Evolutionary conservation across 2,797 vertebrate species (phyloP).

Genomic region (Sebastes kiyomatsui): DNA sequence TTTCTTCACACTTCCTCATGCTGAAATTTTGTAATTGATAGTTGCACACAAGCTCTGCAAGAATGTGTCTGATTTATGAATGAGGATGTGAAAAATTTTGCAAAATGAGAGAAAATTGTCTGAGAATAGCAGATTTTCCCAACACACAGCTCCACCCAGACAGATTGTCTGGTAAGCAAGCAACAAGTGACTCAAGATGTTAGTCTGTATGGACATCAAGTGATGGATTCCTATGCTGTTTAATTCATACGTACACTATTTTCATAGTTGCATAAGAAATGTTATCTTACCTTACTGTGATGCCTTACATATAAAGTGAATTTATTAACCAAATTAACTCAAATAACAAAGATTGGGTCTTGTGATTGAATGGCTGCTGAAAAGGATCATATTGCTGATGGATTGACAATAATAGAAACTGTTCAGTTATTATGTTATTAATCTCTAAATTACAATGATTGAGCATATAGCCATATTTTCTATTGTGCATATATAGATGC

Average conservation of each 20-base stretch:
- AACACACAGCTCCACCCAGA: neutral
- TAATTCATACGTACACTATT: neutral
- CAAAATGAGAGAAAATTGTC: neutral
- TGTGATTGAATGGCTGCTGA: neutral
- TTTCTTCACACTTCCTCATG: neutral
- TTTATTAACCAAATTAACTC: neutral
- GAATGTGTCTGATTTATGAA: conserved; percentile 5
- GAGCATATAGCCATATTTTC: neutral
- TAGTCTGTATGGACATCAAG: neutral
- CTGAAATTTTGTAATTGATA: neutral
- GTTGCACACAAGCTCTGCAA: neutral
- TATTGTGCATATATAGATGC: neutral
- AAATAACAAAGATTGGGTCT: neutral
- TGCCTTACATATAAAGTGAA: neutral
- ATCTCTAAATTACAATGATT: neutral
- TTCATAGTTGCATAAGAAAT: neutral
- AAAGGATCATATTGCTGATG: neutral
- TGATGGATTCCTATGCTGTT: neutral
- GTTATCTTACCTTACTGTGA: neutral
- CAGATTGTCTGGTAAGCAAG: neutral
- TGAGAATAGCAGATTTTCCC: neutral
- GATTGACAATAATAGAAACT: neutral
- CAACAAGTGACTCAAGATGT: neutral
- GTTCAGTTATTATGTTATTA: neutral
- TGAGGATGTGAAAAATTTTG: neutral